These are phyloP conservation scores for Botia almorhae DNA, from an alignment of 2,797 vertebrate species.

Conservation along the genomic window DNA sequence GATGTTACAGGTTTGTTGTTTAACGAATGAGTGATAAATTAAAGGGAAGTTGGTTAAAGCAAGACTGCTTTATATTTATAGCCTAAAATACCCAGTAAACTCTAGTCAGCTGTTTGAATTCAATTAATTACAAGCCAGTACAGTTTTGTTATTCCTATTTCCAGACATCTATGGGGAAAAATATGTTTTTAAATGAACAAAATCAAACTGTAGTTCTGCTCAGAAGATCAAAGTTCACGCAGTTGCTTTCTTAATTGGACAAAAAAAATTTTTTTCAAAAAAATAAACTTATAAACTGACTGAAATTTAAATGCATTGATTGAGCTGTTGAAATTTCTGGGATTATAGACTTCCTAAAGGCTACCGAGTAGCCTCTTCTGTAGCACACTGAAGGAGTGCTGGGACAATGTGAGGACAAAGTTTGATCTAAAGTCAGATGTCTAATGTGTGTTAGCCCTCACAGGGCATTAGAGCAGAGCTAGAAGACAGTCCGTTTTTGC, in stretches of 20 bases:
- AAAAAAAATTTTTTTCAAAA: no score
- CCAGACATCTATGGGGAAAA: neutral
- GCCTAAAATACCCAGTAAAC: slow-evolving; percentile 16
- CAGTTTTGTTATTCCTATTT: neutral
- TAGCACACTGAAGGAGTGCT: neutral
- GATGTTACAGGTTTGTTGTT: slow-evolving; percentile 42
- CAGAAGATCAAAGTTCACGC: neutral
- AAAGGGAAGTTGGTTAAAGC: slow-evolving; percentile 42
- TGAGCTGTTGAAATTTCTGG: neutral
- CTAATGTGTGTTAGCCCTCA: slow-evolving; percentile 52
- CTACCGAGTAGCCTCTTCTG: slow-evolving; percentile 34
- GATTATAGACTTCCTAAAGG: neutral
- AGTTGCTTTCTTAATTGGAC: neutral
- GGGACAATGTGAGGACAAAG: neutral
- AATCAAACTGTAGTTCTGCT: neutral
- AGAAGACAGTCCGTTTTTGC: slow-evolving; percentile 34
- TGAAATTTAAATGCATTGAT: slow-evolving; percentile 5
- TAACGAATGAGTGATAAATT: slow-evolving; percentile 42
- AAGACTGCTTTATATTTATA: slow-evolving; percentile 10
- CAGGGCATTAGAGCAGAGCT: slow-evolving; percentile 41
- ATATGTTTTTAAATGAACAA: neutral
- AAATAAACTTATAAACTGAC: no score
- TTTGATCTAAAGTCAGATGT: slow-evolving; percentile 45
- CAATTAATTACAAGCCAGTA: neutral
- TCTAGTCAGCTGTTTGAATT: slow-evolving; percentile 13